Base-by-base conservation (phyloP, 2,113 vertebrate species). In the Peucedramus taeniatus region DNA sequence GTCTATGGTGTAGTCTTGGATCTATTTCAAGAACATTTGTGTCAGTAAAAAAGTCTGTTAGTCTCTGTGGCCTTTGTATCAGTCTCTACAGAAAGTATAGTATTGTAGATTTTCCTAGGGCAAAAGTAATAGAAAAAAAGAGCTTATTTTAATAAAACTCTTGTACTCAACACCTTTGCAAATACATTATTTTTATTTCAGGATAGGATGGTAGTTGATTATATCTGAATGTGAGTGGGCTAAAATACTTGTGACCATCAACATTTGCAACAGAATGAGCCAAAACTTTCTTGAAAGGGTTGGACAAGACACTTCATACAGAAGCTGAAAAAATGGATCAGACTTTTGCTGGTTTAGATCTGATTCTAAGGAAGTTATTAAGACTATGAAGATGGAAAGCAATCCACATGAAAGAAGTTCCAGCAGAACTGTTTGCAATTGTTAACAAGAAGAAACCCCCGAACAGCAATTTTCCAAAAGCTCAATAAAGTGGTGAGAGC, bases 401-500 rank as follows among this genome's bases (percentile, higher is more conserved):
- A 45, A 26, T 45, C 68, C 2, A 3, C 24, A 49, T 27, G 24
- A 76, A 71, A 68, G 53, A 11, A 68, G 20, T 44, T 87, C 30
- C 35, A 76, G 39, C 7, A n/a, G 10, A 93, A 68, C 11, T n/a
- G 20, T 30, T 63, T 75, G 5, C 26, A 39, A 45, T 3, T 28
- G 28, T 21, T 75, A 56, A 53, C 0, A 2, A 78, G 15, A 74
- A 49, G 35, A 53, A 82, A 31, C 8, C 22, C 9, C 3, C 2
- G 11, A 78, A 75, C 7, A 19, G 10, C 6, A 70, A 33, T 33
- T 63, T 89, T 70, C 14, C 11, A 80, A 66, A 79, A 30, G 8
- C 6, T 24, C 42, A 57, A 60, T 70, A 21, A 74, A 65, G 53
- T 0, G 0, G 4, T 35, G 28, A 70, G 37, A 65, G 6, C 6